Conservation (phyloP, 1,140 invertebrate species). For the Lordiphosa collinella region DNA sequence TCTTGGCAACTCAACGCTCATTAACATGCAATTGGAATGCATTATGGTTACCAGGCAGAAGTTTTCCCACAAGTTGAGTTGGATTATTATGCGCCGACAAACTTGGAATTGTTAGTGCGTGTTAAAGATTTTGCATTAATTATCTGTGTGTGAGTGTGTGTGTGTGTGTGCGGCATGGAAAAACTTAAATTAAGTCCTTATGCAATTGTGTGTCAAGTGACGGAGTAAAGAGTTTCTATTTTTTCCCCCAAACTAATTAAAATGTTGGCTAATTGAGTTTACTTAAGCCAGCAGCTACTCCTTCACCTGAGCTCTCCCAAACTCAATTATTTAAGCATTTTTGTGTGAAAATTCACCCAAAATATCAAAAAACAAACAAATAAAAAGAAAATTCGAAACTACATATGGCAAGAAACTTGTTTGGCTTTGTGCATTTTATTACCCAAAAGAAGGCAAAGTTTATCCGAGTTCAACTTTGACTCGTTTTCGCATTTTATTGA, state of each 20-base stretch:
- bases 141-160: constrained; percentile 30
- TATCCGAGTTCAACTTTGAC: constrained; percentile 16
- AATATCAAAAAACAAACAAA: constrained; percentile 28
- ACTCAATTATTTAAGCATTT: constrained; percentile 38
- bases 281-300: background rate
- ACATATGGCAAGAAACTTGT: background rate
- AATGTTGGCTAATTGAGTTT: constrained; percentile 21
- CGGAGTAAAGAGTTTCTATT: constrained; percentile 10
- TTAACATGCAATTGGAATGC: constrained; percentile 42
- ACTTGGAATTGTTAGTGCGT: constrained; percentile 75
- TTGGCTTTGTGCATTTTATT: constrained; percentile 2
- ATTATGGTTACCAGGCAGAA: constrained; percentile 13
- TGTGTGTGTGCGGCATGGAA: background rate
- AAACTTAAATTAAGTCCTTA: constrained; percentile 72
- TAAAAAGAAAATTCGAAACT: constrained; percentile 16
- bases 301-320: constrained; percentile 1
- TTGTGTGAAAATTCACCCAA: background rate
- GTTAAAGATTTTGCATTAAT: constrained; percentile 76
- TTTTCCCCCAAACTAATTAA: constrained; percentile 58
- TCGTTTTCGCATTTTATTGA: constrained; percentile 1
- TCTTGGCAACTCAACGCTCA: constrained; percentile 29
- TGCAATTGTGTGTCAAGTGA: constrained; percentile 50
- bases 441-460: constrained; percentile 4
- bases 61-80: constrained; percentile 61
- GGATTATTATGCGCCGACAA: constrained; percentile 66